These are phyloP conservation scores for Melanerpes aurifrons DNA, from an alignment of 2,113 vertebrate genomes.

Conservation along the genomic window DNA sequence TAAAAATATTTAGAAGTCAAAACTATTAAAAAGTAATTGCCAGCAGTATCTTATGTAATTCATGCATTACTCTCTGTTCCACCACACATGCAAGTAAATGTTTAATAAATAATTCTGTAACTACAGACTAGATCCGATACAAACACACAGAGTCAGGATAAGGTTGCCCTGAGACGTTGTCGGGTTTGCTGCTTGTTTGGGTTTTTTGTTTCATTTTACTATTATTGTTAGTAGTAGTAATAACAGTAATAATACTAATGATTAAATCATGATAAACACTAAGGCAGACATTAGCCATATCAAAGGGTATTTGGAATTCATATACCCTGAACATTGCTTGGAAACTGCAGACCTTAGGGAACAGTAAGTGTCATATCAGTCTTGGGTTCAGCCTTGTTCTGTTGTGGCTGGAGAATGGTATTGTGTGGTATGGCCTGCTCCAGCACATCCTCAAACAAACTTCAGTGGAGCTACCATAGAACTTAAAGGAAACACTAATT, in stretches of 20 bases:
- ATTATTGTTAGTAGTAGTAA: neutral
- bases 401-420: neutral
- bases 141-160: neutral
- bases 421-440: accelerated
- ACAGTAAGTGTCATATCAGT: neutral
- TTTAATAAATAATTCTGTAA: neutral
- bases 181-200: neutral
- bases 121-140: neutral
- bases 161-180: neutral
- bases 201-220: neutral
- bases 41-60: neutral
- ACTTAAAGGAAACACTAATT: neutral
- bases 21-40: neutral
- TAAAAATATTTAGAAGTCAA: neutral
- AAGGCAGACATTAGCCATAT: neutral
- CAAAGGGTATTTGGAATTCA: neutral
- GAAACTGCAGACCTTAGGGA: neutral
- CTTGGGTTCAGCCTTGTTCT: neutral
- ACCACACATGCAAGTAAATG: neutral
- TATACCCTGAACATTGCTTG: neutral
- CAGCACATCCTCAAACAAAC: neutral
- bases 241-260: neutral
- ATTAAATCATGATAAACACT: neutral
- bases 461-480: neutral
- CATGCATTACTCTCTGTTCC: neutral